Evolutionary conservation across 2,888 invertebrate species (phyloP).

Genomic region (Norana najaformis): DNA sequence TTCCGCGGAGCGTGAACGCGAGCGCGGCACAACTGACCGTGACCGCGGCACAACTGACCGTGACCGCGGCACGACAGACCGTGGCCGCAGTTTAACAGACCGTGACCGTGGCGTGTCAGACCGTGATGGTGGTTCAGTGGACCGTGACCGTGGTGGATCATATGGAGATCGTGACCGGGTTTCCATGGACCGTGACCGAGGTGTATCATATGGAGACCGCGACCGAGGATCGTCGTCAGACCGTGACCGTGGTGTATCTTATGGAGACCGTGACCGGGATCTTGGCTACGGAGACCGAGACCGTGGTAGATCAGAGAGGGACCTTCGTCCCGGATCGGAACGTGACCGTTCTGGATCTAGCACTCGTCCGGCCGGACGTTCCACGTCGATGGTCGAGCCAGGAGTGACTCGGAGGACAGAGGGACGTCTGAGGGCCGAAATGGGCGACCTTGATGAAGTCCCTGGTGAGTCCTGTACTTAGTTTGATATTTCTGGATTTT

Average conservation of each 20-base stretch:
- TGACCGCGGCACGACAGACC: background rate
- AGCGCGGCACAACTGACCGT: background rate
- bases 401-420: slow-evolving; percentile 1
- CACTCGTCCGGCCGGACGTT: background rate
- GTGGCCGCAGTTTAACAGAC: background rate
- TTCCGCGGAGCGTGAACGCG: background rate
- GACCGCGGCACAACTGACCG: background rate
- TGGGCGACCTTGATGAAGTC: slow-evolving; percentile 22
- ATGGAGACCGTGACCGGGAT: background rate
- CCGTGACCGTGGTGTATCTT: background rate
- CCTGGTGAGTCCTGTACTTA: background rate
- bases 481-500: too few relatives aligned
- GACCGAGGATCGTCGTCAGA: background rate
- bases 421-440: background rate
- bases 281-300: background rate
- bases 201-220: background rate
- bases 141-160: background rate
- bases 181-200: background rate
- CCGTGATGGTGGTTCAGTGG: background rate
- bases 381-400: slow-evolving; percentile 8
- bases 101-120: background rate
- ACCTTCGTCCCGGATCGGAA: slow-evolving; percentile 18
- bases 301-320: background rate
- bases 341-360: background rate
- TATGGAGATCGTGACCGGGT: slow-evolving; percentile 17